Base-by-base conservation (phyloP, 2,797 vertebrate genomes). In the Sebastolobus alascanus region DNA sequence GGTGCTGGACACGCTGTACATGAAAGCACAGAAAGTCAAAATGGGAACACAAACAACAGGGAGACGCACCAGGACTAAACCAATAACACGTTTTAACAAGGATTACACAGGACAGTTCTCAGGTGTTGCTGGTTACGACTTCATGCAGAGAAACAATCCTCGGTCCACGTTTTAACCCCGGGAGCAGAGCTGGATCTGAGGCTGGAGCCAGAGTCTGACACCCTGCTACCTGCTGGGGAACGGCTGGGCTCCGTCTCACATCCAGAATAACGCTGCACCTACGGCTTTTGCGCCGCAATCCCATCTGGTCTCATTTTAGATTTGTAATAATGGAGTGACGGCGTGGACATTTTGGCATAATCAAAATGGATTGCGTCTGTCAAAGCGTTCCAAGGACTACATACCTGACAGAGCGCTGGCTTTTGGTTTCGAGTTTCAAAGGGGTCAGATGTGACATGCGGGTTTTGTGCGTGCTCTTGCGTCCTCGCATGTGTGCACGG, bases 221-320 rank as follows among this genome's bases (percentile, higher is more conserved):
- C 78, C 74, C 37, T 73, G 56, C 81, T n/a, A 80, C 88, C 84
- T 89, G 81, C 91, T 92, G 90, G 67, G 46, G 87, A 86, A 31
- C 8, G 14, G 40, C 82, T 81, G 69, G 79, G 46, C 61, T 79
- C 86, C 35, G 78, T 77, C 79, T 81, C 80, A 22, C 60, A 60
- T 78, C 70, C 64, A 63, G 43, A 83, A 79, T 29, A 81, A 59
- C 1, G 1, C 64, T 35, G 46, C 80, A 74, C 72, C 75, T n/a
- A 29, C 2, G 4, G 20, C 8, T 70, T 86, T 67, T 68, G 46
- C 73, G 64, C 79, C 67, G 38, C 60, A 35, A 7, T 43, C 27
- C 61, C 91, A 92, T 93, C 86, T 94, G 93, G 61, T 88, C 79
- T 84, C n/a, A 37, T 83, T 93, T 92, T 82, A 84, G 33, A 55